phyloP scores from a whole-genome alignment of 2,797 vertebrate genomes.

The Knipowitschia caucasica region DNA sequence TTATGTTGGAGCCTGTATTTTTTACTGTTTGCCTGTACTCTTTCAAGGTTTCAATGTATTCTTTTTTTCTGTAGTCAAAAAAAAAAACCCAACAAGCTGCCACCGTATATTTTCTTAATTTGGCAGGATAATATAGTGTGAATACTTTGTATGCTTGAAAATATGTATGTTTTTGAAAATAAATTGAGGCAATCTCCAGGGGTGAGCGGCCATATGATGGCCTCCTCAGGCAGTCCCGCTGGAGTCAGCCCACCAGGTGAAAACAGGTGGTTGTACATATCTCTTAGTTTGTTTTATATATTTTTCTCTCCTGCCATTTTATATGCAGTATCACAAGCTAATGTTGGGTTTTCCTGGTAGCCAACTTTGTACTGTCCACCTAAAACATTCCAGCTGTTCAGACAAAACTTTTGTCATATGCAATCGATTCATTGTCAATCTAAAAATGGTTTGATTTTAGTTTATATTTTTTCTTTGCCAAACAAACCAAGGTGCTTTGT shows the following conservation, averaged over 20 bases:
- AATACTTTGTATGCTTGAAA: constrained; percentile 99
- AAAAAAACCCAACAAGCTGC: constrained; percentile 92
- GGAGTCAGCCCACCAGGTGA: constrained; percentile 83
- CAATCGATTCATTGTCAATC: constrained; percentile 86
- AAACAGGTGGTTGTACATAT: constrained; percentile 97
- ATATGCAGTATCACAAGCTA: constrained; percentile 98
- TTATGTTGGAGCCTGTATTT: constrained; percentile 99
- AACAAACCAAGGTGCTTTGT: constrained; percentile 96
- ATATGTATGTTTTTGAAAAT: constrained; percentile 79
- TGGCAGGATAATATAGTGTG: constrained; percentile 99
- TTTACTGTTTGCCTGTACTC: constrained; percentile 97
- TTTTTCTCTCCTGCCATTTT: constrained; percentile 95
- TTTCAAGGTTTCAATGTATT: constrained; percentile 95
- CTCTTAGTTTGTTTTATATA: constrained; percentile 78
- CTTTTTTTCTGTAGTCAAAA: constrained; percentile 93
- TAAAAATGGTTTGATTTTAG: constrained; percentile 67
- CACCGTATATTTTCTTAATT: constrained; percentile 99
- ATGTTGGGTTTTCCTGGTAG: constrained; percentile 97
- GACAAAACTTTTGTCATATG: constrained; percentile 83
- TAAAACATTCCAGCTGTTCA: constrained; percentile 95
- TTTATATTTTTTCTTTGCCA: constrained; percentile 81
- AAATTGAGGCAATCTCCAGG: constrained; percentile 83
- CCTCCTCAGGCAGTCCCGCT: constrained; percentile 81
- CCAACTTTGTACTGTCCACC: constrained; percentile 89
- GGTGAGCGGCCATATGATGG: constrained; percentile 94